Evolutionary conservation across 2,113 vertebrate genomes (phyloP).

Genomic region (Onychostoma macrolepis): DNA sequence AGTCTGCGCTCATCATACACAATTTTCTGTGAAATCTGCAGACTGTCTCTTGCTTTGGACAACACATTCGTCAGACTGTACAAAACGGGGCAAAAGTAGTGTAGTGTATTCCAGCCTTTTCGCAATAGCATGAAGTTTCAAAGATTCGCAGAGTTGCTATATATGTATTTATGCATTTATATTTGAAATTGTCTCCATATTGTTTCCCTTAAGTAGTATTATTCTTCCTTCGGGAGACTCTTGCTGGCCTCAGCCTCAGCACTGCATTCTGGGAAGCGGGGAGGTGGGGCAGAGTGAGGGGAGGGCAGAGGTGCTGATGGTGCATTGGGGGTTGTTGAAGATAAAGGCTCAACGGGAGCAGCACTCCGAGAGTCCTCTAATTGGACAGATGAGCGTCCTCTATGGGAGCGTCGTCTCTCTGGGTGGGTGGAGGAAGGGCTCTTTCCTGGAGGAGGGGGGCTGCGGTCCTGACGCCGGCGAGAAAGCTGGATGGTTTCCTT

Average conservation of each 20-base stretch:
- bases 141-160: not conserved
- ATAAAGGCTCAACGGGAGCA: not conserved
- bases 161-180: not conserved
- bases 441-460: conserved; percentile 59
- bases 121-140: not conserved
- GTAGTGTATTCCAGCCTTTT: not conserved
- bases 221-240: conserved; percentile 46
- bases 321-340: conserved; percentile 11
- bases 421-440: conserved; percentile 52
- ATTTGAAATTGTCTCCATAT: not conserved
- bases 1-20: not conserved
- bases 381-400: conserved; percentile 22
- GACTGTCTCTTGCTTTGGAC: too few species aligned
- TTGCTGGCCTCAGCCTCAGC: conserved; percentile 11
- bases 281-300: conserved; percentile 61
- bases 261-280: conserved; percentile 21
- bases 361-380: conserved; percentile 14
- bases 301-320: conserved; percentile 50
- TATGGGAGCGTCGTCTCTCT: conserved; percentile 11
- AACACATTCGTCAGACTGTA: not conserved
- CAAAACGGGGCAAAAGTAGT: not conserved
- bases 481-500: conserved; percentile 86
- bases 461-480: conserved; percentile 71
- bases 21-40: too few species aligned
- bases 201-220: not conserved